Evolutionary conservation across 1,140 invertebrate genomes (phyloP).

Genomic region (Trachymyrmex cornetzi): DNA sequence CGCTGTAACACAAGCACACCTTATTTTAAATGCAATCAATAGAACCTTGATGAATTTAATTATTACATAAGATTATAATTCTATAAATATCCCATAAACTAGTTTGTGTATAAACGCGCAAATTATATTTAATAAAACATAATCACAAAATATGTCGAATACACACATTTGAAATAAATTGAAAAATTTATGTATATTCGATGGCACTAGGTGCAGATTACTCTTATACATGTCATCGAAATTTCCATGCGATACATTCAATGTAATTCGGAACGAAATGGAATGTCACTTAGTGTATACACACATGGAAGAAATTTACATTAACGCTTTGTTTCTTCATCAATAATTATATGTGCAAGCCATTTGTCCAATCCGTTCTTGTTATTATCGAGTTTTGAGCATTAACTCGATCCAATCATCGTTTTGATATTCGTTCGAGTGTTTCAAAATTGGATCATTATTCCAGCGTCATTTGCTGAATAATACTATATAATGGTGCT

Average conservation of each 20-base stretch:
- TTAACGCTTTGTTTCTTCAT: slow-evolving; percentile 28
- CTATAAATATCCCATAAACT: not conserved
- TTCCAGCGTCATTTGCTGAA: not conserved
- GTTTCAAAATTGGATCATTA: slow-evolving; percentile 13
- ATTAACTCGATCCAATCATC: not conserved
- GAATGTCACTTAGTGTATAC: not conserved
- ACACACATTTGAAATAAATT: not conserved
- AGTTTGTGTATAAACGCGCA: not conserved
- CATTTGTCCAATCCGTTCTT: not conserved
- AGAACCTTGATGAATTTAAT: not conserved
- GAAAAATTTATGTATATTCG: not conserved
- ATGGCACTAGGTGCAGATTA: not conserved
- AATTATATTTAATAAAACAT: not conserved
- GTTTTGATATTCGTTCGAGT: not conserved
- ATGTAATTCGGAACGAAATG: not conserved
- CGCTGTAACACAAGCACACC: not conserved
- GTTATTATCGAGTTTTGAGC: not conserved
- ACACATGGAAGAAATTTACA: not conserved
- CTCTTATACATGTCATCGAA: not conserved
- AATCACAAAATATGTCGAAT: not conserved
- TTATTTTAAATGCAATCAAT: slow-evolving; percentile 22
- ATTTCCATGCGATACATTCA: not conserved
- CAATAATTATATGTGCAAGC: slow-evolving; percentile 16
- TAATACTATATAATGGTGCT: not conserved
- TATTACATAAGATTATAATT: not conserved